Percentiles rank a stretch among this genome's conserved stretches.
Evolutionary conservation across 2,888 invertebrate genomes (phyloP).

Genomic region (Myopa tessellatipennis): DNA sequence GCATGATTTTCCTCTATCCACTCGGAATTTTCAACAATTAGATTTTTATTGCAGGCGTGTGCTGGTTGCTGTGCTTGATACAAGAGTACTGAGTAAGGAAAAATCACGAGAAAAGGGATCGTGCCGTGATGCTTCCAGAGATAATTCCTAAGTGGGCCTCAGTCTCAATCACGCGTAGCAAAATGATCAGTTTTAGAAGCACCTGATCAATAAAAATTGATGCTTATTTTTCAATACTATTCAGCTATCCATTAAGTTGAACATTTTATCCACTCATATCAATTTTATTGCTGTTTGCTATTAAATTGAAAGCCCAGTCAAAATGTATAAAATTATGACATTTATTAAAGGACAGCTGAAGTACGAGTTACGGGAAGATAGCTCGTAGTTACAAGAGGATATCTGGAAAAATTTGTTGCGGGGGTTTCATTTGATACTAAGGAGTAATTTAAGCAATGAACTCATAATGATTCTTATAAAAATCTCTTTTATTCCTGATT

Average conservation of each 20-base stretch:
- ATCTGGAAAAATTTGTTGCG: no score
- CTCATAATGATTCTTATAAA: no score
- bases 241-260: not conserved
- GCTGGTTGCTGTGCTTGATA: not conserved
- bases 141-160: conserved; percentile 23
- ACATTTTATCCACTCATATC: conserved; percentile 9
- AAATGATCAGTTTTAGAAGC: not conserved
- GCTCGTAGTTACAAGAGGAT: no score
- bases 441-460: no score
- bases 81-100: not conserved
- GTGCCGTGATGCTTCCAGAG: conserved; percentile 41
- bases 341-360: conserved; percentile 8
- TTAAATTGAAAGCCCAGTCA: not conserved
- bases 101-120: conserved; percentile 29
- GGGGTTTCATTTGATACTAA: no score
- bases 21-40: conserved; percentile 45
- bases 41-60: conserved; percentile 40
- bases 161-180: not conserved
- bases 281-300: conserved; percentile 31
- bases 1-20: conserved; percentile 16
- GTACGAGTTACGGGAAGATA: no score
- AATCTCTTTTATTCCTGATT: no score
- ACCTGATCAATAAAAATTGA: not conserved
- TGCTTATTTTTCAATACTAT: not conserved
- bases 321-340: not conserved